These are phyloP conservation scores for Pelobates fuscus DNA, from an alignment of 2,113 vertebrate genomes.

Conservation along the genomic window DNA sequence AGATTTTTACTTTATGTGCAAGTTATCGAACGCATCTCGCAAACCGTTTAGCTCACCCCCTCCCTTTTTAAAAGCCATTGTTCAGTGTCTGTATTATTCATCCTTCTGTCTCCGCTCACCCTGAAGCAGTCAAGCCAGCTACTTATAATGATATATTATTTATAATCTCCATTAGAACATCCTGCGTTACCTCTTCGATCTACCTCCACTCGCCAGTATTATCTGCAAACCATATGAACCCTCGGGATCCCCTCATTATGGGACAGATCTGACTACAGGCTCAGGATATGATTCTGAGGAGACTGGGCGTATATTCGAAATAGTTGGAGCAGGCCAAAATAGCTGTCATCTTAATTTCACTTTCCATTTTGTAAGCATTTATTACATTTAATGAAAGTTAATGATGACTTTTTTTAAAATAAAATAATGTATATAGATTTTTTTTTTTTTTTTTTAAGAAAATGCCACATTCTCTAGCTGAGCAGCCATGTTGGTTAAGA, in stretches of 20 bases:
- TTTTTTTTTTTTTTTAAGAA: too few relatives aligned
- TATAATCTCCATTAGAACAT: conserved; percentile 26
- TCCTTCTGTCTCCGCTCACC: not conserved
- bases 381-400: too few relatives aligned
- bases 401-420: too few relatives aligned
- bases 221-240: not conserved
- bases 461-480: too few relatives aligned
- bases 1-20: not conserved
- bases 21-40: not conserved
- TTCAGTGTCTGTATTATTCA: conserved; percentile 1
- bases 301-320: too few relatives aligned
- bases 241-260: not conserved
- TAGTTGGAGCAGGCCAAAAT: too few relatives aligned
- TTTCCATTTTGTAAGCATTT: too few relatives aligned
- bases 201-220: not conserved
- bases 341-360: too few relatives aligned
- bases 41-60: not conserved
- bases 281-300: too few relatives aligned
- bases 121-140: conserved; percentile 7
- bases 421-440: too few relatives aligned
- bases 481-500: too few relatives aligned
- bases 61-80: conserved; percentile 20
- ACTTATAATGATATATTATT: conserved; percentile 32
- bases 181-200: not conserved
- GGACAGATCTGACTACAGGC: too few relatives aligned